Evolutionary conservation across 2,797 vertebrate species (phyloP).

Genomic region (Fistularia commersonii): DNA sequence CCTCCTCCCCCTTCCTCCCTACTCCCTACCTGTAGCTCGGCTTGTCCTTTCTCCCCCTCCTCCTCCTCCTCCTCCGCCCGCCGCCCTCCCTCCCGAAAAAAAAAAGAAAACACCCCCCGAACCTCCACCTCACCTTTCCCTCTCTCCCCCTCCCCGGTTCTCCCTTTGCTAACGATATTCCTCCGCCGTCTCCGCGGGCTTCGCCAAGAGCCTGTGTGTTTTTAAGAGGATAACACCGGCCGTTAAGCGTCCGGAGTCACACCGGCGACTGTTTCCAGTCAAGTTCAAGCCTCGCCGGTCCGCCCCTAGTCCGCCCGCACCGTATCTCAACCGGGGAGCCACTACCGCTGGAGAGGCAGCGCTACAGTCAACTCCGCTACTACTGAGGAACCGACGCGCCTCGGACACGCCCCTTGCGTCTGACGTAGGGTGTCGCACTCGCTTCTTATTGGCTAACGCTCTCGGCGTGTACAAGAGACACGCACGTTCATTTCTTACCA

Average conservation of each 20-base stretch:
- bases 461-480: background rate
- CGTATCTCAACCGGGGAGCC: conserved; percentile 26
- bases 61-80: background rate
- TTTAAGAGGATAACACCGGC: too few relatives aligned
- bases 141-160: conserved; percentile 1
- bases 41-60: conserved; percentile 29
- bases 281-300: conserved; percentile 47
- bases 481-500: too few relatives aligned
- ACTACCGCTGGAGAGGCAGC: conserved; percentile 55
- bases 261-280: conserved; percentile 37
- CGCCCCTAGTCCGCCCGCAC: conserved; percentile 38
- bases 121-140: conserved; percentile 14
- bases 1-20: conserved; percentile 35
- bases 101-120: too few relatives aligned
- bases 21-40: conserved; percentile 47
- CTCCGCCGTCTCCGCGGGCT: conserved; percentile 7
- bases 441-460: conserved; percentile 40
- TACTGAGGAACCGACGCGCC: conserved; percentile 37
- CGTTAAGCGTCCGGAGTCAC: too few relatives aligned
- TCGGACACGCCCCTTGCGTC: conserved; percentile 55
- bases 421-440: conserved; percentile 59
- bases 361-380: conserved; percentile 44
- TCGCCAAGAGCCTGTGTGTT: too few relatives aligned
- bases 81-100: background rate
- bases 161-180: conserved; percentile 31